Base-by-base conservation (phyloP, 2,797 vertebrate genomes). In the Scyliorhinus canicula region DNA sequence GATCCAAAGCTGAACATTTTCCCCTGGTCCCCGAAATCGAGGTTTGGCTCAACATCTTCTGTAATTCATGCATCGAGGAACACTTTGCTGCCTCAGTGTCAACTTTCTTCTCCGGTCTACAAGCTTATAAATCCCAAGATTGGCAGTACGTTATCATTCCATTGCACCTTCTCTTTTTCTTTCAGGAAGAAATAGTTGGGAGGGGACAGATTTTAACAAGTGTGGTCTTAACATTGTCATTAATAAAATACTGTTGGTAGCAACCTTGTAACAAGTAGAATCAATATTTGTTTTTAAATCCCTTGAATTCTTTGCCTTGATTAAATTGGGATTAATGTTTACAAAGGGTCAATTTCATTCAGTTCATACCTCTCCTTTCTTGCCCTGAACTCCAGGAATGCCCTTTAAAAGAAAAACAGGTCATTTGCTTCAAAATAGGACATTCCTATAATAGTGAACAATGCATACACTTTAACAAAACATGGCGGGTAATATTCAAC, bases 301-400 rank as follows among this genome's bases (percentile, higher is more conserved):
- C 21, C 50, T 52, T 3, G 9, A 55, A 26, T 26, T 52, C 16
- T 90, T 90, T 40, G 55, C 35, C n/a, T 28, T 2, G 14, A 40
- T 3, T 40, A n/a, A n/a, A n/a, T 12, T 35, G 12, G 35, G 35
- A 40, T 12, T 8, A 9, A 77, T 40, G 21, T 77, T 77, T 77
- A 40, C 11, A n/a, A n/a, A 4, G 3, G 4, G 35, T 77, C 12
- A 77, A 40, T 31, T 55, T 4, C 28, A 28, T 52, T 55, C n/a
- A 79, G 55, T 57, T 44, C 21, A 79, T 97, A 98, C 98, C 97
- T 97, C 96, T 97, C 98, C 98, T 96, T 97, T 98, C 95, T 96
- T 85, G 96, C 98, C 98, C 95, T 96, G 0, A 95, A 97, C 93
- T 93, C 98, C 98, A 90, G 97, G 96, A 94, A 97, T 97, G 63